Base-by-base conservation (phyloP, 2,888 invertebrate species). In the Harpalus rubripes region DNA sequence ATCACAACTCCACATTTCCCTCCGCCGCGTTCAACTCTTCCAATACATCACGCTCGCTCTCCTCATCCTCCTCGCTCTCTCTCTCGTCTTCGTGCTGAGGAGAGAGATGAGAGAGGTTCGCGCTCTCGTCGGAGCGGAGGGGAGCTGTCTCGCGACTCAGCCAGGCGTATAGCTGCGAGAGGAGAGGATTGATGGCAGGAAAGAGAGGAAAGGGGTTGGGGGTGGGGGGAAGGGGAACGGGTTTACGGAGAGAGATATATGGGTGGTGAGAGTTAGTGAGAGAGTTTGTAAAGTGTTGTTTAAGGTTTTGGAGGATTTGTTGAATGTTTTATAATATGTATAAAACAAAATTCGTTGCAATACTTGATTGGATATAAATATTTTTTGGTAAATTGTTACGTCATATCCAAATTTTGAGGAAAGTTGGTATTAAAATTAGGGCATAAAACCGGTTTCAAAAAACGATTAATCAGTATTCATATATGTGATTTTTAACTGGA, bases 1-100 rank as follows among this genome's bases (percentile, higher is more conserved):
- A 86, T 87, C 87, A 1, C 91, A 92, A 85, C 88, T 94, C 74
- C 92, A 92, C 82, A 90, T 89, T 26, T 92, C 93, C 41, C 87
- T 94, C 22, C 91, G 91, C 81, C 90, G 90, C 41, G 90, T 92
- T 16, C 93, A 93, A 87, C 91, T 92, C 87, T 89, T 93, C 76
- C 92, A 93, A 88, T 90, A 92, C 85, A 89, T 92, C 2, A 92
- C 92, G n/a, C 90, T 94, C 65, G 87, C 92, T 56, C 87, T 93
- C 59, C 90, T 93, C 61, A 82, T 93, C 12, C 87, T 92, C 58
- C 88, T 92, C 15, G 91, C 91, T 15, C 88, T 91, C 52, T 90
- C 90, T 2, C 88, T 92, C 56, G 89, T 92, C 12, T 92, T 92
- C 87, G 88, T 92, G 83, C 87, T 93, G 63, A 91, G 91, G 87